phyloP scores from a whole-genome alignment of 2,888 invertebrate genomes.

The Ischnus inquisitorius region DNA sequence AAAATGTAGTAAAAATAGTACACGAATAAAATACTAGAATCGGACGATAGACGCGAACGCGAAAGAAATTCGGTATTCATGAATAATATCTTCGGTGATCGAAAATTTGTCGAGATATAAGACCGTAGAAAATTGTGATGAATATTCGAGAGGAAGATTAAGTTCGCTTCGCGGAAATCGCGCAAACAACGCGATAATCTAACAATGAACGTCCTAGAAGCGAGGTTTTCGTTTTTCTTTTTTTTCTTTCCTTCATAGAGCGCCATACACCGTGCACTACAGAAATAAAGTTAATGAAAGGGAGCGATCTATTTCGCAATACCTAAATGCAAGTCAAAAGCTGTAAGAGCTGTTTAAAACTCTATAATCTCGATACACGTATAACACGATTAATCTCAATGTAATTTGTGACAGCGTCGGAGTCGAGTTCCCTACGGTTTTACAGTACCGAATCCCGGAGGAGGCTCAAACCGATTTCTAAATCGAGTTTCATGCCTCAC shows the following conservation, averaged over 20 bases:
- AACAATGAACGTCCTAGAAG: constrained; percentile 28
- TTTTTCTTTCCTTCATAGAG: constrained; percentile 38
- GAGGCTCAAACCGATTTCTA: constrained; percentile 15
- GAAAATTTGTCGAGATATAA: constrained; percentile 25
- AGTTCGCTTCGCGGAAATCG: neutral
- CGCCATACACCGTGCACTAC: constrained; percentile 74
- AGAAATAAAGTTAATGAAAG: constrained; percentile 55
- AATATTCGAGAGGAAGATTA: constrained; percentile 3
- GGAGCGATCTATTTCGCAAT: constrained; percentile 53
- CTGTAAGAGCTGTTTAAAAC: constrained; percentile 46
- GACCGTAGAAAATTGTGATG: constrained; percentile 35
- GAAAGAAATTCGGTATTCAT: constrained; percentile 15
- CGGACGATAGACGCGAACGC: constrained; percentile 20
- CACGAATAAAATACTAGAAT: neutral
- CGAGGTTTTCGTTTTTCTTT: constrained; percentile 4
- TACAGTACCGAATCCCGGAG: constrained; percentile 11
- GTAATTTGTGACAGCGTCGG: constrained; percentile 13
- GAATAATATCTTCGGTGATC: neutral
- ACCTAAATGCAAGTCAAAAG: constrained; percentile 50
- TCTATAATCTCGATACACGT: constrained; percentile 33
- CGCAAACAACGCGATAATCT: constrained; percentile 39
- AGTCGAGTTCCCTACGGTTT: constrained; percentile 23
- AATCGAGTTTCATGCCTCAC: constrained; percentile 14
- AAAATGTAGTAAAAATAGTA: neutral
- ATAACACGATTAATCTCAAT: constrained; percentile 27